Conservation (phyloP, 2,888 invertebrate genomes). For the Pammene fasciana region DNA sequence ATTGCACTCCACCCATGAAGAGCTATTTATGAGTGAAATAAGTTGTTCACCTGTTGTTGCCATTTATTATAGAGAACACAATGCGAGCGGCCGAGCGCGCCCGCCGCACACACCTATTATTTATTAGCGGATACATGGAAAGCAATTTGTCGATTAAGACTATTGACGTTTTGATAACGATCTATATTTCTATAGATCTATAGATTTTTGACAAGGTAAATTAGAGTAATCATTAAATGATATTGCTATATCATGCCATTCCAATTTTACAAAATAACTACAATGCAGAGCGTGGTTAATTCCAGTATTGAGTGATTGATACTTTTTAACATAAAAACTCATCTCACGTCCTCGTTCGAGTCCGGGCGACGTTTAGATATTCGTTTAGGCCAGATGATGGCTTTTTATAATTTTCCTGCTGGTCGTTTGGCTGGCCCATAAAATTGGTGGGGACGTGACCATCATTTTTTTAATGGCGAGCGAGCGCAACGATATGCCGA, state of each 20-base stretch:
- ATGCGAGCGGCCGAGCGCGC: constrained; percentile 68
- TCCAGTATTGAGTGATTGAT: constrained; percentile 67
- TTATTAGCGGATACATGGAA: constrained; percentile 73
- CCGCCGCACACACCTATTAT: constrained; percentile 68
- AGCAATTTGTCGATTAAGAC: constrained; percentile 59
- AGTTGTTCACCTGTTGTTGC: constrained; percentile 83
- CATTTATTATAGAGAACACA: constrained; percentile 79
- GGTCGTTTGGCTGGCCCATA: constrained; percentile 69
- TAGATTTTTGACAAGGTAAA: constrained; percentile 35
- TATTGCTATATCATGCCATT: constrained; percentile 55
- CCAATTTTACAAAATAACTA: constrained; percentile 56
- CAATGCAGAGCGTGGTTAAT: constrained; percentile 66
- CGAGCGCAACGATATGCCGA: constrained; percentile 65
- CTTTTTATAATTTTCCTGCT: constrained; percentile 72
- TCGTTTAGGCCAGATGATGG: constrained; percentile 66
- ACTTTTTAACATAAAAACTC: constrained; percentile 69
- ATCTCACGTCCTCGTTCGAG: constrained; percentile 56
- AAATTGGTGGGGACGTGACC: constrained; percentile 78
- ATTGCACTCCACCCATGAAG: constrained; percentile 80
- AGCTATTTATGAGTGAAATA: constrained; percentile 82
- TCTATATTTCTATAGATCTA: constrained; percentile 26
- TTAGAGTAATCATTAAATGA: constrained; percentile 41
- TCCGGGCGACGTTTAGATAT: constrained; percentile 54
- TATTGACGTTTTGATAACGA: constrained; percentile 36
- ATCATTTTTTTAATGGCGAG: constrained; percentile 62